Conservation (phyloP, 2,888 invertebrate genomes). For the Clistopyga incitator region DNA sequence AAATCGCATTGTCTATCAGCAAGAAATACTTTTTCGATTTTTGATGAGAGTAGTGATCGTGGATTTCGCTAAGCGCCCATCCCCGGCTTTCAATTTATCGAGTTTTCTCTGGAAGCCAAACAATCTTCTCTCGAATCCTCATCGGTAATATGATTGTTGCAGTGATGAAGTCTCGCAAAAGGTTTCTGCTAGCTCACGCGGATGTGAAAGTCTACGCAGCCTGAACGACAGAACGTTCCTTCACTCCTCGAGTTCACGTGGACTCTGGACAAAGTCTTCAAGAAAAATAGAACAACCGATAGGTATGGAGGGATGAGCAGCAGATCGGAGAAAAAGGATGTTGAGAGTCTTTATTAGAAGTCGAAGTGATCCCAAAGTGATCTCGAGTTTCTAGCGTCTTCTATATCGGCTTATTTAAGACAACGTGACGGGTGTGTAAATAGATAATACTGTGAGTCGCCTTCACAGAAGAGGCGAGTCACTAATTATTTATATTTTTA, state of each 20-base stretch:
- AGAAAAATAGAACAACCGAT: conserved; percentile 46
- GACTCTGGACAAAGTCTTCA: conserved; percentile 54
- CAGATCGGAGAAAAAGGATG: neutral
- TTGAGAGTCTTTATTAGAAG: conserved; percentile 30
- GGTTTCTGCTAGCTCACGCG: conserved; percentile 41
- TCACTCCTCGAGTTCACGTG: conserved; percentile 39
- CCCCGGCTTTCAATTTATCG: conserved; percentile 74
- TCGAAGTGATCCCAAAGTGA: conserved; percentile 53
- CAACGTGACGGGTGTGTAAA: conserved; percentile 19
- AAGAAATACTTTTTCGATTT: conserved; percentile 62
- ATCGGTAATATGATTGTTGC: conserved; percentile 75
- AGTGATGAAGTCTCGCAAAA: conserved; percentile 69
- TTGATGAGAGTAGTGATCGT: neutral
- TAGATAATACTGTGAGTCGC: conserved; percentile 40
- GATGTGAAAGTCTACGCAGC: conserved; percentile 36
- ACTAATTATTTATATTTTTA: neutral
- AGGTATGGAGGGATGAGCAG: neutral
- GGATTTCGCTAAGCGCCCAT: conserved; percentile 34
- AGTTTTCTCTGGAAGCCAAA: conserved; percentile 75
- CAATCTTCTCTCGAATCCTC: conserved; percentile 75
- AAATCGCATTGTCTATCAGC: conserved; percentile 10
- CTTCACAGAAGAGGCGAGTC: conserved; percentile 4
- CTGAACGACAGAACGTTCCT: conserved; percentile 22
- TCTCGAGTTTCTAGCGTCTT: conserved; percentile 33
- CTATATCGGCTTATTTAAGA: conserved; percentile 41